A percentile compares a stretch with the other conserved stretches of the same genome.
phyloP scores from a whole-genome alignment of 2,113 vertebrate species.

The Odocoileus virginianus region DNA sequence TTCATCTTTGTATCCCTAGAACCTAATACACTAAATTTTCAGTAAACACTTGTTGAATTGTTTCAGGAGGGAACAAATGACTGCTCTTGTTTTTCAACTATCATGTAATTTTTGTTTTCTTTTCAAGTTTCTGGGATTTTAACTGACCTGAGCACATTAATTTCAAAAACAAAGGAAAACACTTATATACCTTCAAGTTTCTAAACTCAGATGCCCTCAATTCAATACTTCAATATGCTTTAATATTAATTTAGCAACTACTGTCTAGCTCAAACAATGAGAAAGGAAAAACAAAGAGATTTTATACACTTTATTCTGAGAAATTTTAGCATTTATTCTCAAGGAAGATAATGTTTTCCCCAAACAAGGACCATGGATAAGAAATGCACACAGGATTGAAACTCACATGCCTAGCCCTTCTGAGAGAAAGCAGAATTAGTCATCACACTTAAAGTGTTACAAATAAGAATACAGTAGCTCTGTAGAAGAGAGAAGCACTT shows the following conservation, averaged over 20 bases:
- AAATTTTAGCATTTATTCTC: background rate
- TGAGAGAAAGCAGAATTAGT: constrained; percentile 3
- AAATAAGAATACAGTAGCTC: constrained; percentile 19
- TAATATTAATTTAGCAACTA: background rate
- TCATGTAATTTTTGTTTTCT: background rate
- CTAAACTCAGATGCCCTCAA: background rate
- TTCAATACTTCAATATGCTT: background rate
- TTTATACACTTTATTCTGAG: background rate
- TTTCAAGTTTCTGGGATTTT: background rate
- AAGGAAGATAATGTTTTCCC: background rate
- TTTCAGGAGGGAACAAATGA: background rate
- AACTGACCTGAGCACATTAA: background rate
- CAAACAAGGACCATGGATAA: background rate
- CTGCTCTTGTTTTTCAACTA: background rate
- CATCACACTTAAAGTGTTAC: background rate
- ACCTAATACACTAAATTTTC: background rate
- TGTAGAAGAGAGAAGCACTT: background rate
- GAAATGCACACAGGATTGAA: background rate
- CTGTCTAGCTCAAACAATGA: background rate
- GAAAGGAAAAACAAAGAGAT: background rate
- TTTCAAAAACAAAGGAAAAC: background rate
- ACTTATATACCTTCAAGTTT: background rate
- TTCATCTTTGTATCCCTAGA: background rate
- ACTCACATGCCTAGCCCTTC: background rate
- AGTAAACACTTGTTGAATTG: background rate